A percentile compares a stretch with the other conserved stretches of the same genome.
These are phyloP conservation scores for Caligus rogercresseyi DNA, from an alignment of 1,140 invertebrate genomes.

Conservation along the genomic window DNA sequence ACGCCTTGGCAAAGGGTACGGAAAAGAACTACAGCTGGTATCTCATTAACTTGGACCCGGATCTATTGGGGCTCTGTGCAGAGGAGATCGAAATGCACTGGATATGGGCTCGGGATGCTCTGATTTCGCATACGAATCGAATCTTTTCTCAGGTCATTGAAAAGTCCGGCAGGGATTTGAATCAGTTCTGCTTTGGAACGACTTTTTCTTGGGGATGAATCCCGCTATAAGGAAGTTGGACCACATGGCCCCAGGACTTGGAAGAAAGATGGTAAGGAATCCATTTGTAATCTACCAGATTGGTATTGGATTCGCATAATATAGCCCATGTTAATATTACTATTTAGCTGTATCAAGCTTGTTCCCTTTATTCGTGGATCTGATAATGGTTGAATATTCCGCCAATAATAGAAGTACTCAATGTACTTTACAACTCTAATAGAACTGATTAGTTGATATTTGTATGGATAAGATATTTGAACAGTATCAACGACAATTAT, in stretches of 20 bases:
- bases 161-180: slow-evolving; percentile 4
- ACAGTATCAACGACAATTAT: too few species aligned
- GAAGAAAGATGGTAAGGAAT: slow-evolving; percentile 15
- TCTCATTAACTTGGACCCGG: slow-evolving; percentile 13
- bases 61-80: slow-evolving; percentile 3
- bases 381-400: too few species aligned
- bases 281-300: too few species aligned
- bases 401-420: too few species aligned
- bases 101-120: neutral
- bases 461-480: too few species aligned
- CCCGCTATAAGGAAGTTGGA: neutral
- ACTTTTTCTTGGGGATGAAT: slow-evolving; percentile 7
- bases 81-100: neutral
- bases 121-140: slow-evolving; percentile 8
- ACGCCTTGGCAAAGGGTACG: slow-evolving; percentile 2
- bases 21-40: slow-evolving; percentile 13
- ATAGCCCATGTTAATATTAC: too few species aligned
- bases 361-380: too few species aligned
- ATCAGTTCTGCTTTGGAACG: slow-evolving; percentile 17
- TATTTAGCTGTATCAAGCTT: too few species aligned
- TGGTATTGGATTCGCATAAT: too few species aligned
- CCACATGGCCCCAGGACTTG: slow-evolving; percentile 12
- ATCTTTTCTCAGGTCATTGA: neutral
- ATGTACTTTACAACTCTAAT: too few species aligned
- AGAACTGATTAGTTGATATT: too few species aligned